phyloP scores from a whole-genome alignment of 2,888 invertebrate genomes.

The Agrochola lota region DNA sequence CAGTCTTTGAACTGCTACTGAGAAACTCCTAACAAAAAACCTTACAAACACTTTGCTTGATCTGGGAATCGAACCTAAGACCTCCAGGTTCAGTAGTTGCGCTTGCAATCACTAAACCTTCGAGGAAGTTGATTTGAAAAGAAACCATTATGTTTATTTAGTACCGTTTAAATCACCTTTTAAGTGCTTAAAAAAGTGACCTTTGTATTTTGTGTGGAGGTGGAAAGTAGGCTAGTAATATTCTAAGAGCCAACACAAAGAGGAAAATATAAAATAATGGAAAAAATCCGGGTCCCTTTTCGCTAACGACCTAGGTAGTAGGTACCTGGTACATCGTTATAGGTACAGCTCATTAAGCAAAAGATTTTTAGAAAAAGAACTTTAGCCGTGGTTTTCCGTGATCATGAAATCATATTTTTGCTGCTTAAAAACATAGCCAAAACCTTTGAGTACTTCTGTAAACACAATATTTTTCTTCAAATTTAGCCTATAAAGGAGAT shows the following conservation, averaged over 20 bases:
- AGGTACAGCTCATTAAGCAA: conserved; percentile 43
- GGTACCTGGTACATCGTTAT: conserved; percentile 10
- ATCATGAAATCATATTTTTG: neutral
- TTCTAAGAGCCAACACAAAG: conserved; percentile 39
- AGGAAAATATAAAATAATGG: conserved; percentile 32
- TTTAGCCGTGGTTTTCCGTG: neutral
- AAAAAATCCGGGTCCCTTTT: conserved; percentile 11
- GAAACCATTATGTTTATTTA: conserved; percentile 4
- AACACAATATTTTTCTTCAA: neutral
- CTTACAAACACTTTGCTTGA: neutral
- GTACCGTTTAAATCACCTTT: conserved; percentile 4
- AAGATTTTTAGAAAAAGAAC: conserved; percentile 15
- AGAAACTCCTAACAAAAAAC: neutral
- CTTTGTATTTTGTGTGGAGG: conserved; percentile 16
- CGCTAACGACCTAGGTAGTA: conserved; percentile 21
- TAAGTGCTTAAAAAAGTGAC: neutral
- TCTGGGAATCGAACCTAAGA: too few species aligned
- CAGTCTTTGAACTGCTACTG: neutral
- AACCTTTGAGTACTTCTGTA: neutral
- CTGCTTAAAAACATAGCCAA: neutral
- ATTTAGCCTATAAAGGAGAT: neutral
- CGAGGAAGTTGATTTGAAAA: too few species aligned
- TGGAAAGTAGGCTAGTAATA: conserved; percentile 28
- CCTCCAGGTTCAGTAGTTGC: neutral
- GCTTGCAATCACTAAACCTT: too few species aligned